Evolutionary conservation across 2,113 vertebrate genomes (phyloP).

Genomic region (Scatophagus argus): DNA sequence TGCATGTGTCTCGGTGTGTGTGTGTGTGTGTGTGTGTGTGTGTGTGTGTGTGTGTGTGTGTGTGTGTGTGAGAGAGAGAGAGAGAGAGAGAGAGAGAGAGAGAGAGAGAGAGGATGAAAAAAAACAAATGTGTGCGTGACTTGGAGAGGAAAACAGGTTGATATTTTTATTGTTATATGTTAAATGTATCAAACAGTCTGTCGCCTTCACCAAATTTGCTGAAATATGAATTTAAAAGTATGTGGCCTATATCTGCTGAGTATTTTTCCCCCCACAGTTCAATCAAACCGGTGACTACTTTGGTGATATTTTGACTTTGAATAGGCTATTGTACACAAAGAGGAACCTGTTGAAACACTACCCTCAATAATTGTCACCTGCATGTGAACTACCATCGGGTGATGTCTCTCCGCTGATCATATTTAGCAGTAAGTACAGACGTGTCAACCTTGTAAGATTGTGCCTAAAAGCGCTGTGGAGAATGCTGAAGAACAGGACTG

Average conservation of each 20-base stretch:
- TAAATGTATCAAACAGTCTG: background rate
- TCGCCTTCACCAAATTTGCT: background rate
- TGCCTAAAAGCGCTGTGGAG: constrained; percentile 1
- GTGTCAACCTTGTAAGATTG: background rate
- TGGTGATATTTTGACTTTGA: background rate
- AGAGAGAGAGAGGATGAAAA: background rate
- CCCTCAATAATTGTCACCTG: background rate
- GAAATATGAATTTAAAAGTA: background rate
- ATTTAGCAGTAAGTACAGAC: constrained; percentile 1
- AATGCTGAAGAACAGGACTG: constrained; percentile 21
- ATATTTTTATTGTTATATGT: background rate
- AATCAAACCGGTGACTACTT: background rate
- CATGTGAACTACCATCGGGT: constrained; percentile 3
- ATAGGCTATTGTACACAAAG: background rate
- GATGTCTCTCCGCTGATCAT: constrained; percentile 5
- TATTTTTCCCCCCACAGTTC: constrained; percentile 2
- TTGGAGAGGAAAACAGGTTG: background rate
- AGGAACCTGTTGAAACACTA: background rate
- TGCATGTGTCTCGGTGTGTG: background rate
- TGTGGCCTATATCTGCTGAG: background rate
- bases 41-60: background rate
- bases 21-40: background rate
- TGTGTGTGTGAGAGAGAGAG: no score
- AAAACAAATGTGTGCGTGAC: background rate
- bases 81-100: background rate